phyloP scores from a whole-genome alignment of 2,113 vertebrate species.

The Nesoenas mayeri region DNA sequence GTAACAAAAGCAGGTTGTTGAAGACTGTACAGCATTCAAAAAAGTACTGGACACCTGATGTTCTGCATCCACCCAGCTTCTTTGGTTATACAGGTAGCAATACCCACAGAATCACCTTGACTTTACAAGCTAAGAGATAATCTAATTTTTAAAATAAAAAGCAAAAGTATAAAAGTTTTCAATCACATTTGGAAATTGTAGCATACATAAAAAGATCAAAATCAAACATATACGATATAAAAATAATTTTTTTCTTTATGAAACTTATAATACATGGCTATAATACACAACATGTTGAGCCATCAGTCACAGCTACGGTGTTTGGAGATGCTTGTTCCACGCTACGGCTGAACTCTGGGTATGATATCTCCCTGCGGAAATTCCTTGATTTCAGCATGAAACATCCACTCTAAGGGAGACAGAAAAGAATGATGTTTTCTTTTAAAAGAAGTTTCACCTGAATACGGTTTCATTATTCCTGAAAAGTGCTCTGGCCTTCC shows the following conservation, averaged over 20 bases:
- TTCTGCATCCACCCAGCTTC: neutral
- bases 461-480: neutral
- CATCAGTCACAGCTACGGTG: neutral
- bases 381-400: constrained; percentile 83
- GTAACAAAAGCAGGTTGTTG: neutral
- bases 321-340: neutral
- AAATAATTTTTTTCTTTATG: constrained; percentile 62
- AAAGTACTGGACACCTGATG: neutral
- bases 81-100: neutral
- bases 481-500: neutral
- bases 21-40: neutral
- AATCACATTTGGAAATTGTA: neutral
- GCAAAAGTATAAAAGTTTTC: constrained; percentile 19
- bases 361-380: constrained; percentile 75
- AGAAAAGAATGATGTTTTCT: neutral
- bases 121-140: neutral
- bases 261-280: constrained; percentile 44
- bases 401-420: constrained; percentile 79
- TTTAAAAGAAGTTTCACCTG: neutral
- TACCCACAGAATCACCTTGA: neutral
- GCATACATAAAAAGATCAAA: constrained; percentile 30
- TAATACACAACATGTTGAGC: constrained; percentile 2
- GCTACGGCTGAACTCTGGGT: constrained; percentile 74
- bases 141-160: constrained; percentile 21
- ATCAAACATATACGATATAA: constrained; percentile 62